Evolutionary conservation across 1,140 invertebrate species (phyloP), one percentile per base, ranked within the genome.

Genomic region (Diuraphis noxia): DNA sequence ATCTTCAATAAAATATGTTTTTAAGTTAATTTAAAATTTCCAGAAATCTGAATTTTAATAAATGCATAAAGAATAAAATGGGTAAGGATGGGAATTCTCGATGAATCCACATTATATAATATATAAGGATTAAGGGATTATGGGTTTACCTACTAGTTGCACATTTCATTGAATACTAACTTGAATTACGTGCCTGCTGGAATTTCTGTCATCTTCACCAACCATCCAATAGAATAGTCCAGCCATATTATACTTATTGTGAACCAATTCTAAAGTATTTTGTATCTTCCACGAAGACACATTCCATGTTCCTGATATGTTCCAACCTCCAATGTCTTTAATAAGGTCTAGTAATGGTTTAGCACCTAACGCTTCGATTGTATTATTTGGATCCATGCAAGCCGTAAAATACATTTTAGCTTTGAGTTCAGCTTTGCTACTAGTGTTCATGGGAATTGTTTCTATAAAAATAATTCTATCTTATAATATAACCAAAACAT

Each of bases 151-250:
- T 30, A 43, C 23, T n/a, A 46, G 56, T 72, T 72, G 56, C 5
- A 72, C 17, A 85, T n/a, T n/a, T 34, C n/a, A 7, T 40, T n/a
- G 5, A 91, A 49, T 46, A 77, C 30, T 81, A 82, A 97, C 97
- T 94, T 97, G 96, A 93, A 99, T 96, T 89, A 99, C 96, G 93
- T 99, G 96, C 91, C 95, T 95, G 1, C 96, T 96, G 0, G 98
- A 99, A 94, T 99, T 98, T 93, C 96, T 96, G 93, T 99, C 98
- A 93, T 99, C 98, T 94, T 98, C 98, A 10, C 96, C 97, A 0
- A 99, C 98, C 34, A 96, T 96, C 96, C 98, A 98, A 56, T 96
- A 96, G 93, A 99, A 99, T 6, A 99, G 94, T 40, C 97, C 98
- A 5, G 97, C 97, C 93, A 98, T 96, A 93, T 97, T 97, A 93